phyloP scores from a whole-genome alignment of 2,113 vertebrate species.

The Cariama cristata region DNA sequence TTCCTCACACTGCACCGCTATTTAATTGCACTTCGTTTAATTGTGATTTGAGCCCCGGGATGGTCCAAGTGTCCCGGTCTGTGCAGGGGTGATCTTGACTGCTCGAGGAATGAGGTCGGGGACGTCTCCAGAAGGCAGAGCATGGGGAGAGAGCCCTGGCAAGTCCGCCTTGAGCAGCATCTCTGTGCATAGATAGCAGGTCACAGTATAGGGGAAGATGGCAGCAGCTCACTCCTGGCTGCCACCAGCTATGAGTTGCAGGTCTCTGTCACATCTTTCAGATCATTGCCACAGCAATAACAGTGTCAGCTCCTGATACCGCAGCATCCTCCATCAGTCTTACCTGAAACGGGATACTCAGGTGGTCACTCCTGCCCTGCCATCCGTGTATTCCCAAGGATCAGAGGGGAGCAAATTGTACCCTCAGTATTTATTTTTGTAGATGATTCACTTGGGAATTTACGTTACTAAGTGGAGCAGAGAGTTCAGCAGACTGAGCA shows the following conservation, averaged over 20 bases:
- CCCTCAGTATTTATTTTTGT: background rate
- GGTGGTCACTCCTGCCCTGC: background rate
- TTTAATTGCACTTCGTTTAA: background rate
- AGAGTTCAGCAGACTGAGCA: background rate
- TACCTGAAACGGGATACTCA: background rate
- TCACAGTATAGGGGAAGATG: background rate
- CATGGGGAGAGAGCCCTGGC: background rate
- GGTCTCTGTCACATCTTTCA: background rate
- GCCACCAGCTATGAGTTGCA: background rate
- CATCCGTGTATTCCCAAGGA: background rate
- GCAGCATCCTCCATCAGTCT: background rate
- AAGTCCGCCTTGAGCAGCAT: background rate
- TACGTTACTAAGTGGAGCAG: accelerated
- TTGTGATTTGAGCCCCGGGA: background rate
- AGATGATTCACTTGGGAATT: background rate
- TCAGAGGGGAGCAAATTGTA: background rate
- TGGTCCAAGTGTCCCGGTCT: background rate
- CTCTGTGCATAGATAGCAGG: background rate
- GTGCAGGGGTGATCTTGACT: too few relatives aligned
- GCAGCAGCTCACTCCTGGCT: background rate
- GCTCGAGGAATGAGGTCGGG: background rate
- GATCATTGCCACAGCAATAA: background rate
- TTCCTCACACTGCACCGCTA: accelerated
- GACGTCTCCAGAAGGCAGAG: background rate
- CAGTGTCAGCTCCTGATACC: background rate